Percentiles rank a stretch among this genome's conserved stretches.
Conservation (phyloP, 2,113 vertebrate species). For the Mus spicilegus region DNA sequence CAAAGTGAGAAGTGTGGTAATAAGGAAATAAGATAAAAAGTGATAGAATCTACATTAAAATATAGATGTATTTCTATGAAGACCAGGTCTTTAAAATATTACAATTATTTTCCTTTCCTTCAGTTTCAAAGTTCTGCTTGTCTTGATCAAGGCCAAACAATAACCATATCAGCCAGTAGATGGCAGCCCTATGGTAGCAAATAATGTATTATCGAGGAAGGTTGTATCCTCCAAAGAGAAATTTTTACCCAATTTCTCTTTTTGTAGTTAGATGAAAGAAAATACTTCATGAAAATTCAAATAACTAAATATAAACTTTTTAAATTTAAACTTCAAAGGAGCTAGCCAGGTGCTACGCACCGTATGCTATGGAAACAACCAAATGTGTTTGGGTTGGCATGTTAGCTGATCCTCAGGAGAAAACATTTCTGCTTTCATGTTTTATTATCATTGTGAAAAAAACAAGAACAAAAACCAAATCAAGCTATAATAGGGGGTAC, state of each 20-base stretch:
- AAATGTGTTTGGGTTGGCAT: constrained; percentile 52
- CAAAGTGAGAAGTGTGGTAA: not conserved
- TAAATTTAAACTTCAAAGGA: constrained; percentile 61
- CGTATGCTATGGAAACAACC: constrained; percentile 3
- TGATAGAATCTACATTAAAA: not conserved
- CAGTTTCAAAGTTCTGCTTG: not conserved
- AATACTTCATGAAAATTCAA: constrained; percentile 62
- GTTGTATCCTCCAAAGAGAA: not conserved
- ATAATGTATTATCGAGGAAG: not conserved
- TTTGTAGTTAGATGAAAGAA: constrained; percentile 60
- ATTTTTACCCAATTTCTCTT: constrained; percentile 62
- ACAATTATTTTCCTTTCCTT: not conserved
- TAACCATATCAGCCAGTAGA: constrained; percentile 72
- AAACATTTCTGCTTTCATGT: constrained; percentile 26
- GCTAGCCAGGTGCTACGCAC: constrained; percentile 51
- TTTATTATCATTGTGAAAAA: not conserved
- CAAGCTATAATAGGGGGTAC: not conserved
- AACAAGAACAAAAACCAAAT: not conserved
- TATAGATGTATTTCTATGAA: not conserved
- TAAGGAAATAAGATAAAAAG: not conserved
- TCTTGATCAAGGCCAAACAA: not conserved
- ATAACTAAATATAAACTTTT: constrained; percentile 14
- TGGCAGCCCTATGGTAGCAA: constrained; percentile 77
- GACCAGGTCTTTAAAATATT: not conserved
- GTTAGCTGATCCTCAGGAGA: not conserved